Conservation (phyloP, 2,888 invertebrate genomes). For the Cheilosia vernalis region DNA sequence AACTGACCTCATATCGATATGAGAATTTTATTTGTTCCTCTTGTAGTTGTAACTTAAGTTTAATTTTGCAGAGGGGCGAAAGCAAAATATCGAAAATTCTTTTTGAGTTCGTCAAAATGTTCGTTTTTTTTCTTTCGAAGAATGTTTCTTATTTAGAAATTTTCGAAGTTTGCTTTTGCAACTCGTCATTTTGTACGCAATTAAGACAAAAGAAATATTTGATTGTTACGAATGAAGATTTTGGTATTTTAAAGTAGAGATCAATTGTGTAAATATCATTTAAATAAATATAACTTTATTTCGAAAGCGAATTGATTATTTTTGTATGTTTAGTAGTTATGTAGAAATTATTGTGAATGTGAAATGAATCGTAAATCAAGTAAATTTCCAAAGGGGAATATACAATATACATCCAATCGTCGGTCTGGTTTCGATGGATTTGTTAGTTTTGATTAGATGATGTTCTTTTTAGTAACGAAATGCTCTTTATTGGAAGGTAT, state of each 20-base stretch:
- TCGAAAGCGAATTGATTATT: background rate
- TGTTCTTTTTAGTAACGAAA: no score
- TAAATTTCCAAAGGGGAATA: background rate
- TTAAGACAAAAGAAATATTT: constrained; percentile 2
- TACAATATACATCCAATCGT: background rate
- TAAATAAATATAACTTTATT: constrained; percentile 7
- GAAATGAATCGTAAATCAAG: background rate
- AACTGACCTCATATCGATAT: constrained; percentile 16
- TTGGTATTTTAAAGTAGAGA: background rate
- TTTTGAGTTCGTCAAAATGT: background rate
- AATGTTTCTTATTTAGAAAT: background rate
- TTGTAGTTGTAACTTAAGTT: background rate
- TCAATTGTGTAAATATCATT: constrained; percentile 27
- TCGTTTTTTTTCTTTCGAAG: background rate
- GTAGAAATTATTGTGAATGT: constrained; percentile 1
- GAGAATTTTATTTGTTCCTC: constrained; percentile 13
- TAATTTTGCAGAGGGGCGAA: background rate
- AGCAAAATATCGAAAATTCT: constrained; percentile 26
- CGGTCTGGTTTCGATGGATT: background rate
- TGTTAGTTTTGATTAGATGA: background rate
- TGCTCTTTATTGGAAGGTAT: no score
- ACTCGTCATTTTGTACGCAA: background rate
- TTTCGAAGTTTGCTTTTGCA: constrained; percentile 32
- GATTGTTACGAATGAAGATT: background rate
- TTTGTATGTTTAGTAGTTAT: background rate